Evolutionary conservation across 2,888 invertebrate genomes (phyloP).

Genomic region (Caenorhabditis sinica): DNA sequence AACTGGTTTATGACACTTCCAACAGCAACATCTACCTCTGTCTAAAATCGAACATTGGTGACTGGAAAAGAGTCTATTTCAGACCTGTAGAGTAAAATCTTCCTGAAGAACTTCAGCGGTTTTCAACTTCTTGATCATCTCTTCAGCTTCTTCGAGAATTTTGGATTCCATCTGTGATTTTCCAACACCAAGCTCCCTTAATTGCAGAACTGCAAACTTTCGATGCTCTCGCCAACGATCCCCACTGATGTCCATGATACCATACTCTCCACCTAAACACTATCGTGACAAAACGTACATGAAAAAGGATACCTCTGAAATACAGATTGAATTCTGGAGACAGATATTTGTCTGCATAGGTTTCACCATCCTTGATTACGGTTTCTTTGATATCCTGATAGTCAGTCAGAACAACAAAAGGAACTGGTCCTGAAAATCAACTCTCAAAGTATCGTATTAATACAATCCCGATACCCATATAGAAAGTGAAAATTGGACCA

Average conservation of each 20-base stretch:
- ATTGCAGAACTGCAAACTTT: constrained; percentile 62
- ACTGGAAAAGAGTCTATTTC: neutral
- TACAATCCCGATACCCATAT: constrained; percentile 36
- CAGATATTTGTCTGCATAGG: constrained; percentile 64
- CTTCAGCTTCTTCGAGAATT: constrained; percentile 55
- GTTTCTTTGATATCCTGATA: constrained; percentile 68
- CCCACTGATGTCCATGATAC: constrained; percentile 65
- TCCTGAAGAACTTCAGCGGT: neutral
- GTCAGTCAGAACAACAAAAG: constrained; percentile 67
- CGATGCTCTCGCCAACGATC: constrained; percentile 64
- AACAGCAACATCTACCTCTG: constrained; percentile 50
- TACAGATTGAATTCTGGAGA: constrained; percentile 57
- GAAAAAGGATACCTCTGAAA: constrained; percentile 39
- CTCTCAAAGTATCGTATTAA: too few relatives aligned
- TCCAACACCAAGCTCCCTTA: constrained; percentile 65
- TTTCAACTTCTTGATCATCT: constrained; percentile 37
- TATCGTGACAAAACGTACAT: neutral
- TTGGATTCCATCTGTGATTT: constrained; percentile 63
- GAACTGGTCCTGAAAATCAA: constrained; percentile 43
- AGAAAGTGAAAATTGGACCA: constrained; percentile 69
- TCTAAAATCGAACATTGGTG: neutral
- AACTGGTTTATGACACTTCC: constrained; percentile 59
- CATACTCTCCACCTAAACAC: constrained; percentile 58
- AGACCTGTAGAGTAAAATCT: constrained; percentile 48
- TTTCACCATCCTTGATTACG: constrained; percentile 69